These are phyloP conservation scores for Picus viridis DNA, from an alignment of 2,797 vertebrate genomes.

Conservation along the genomic window DNA sequence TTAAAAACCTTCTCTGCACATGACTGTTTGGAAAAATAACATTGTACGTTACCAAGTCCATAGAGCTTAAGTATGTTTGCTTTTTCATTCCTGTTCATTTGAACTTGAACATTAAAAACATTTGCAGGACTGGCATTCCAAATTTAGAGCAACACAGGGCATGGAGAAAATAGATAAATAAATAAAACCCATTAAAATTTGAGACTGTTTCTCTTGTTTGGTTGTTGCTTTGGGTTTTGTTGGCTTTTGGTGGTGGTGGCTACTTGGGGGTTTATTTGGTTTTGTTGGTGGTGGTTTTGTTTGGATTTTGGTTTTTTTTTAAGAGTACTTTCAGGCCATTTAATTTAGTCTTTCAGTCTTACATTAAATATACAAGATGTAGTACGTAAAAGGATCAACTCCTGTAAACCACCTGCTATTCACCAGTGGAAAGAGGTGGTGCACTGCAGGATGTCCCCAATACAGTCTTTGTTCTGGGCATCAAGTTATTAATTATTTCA, in stretches of 20 bases:
- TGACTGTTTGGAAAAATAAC: not conserved
- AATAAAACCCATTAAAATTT: not conserved
- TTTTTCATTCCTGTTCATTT: not conserved
- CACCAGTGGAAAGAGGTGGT: not conserved
- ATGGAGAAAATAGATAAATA: too few relatives aligned
- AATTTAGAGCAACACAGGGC: not conserved
- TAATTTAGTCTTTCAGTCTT: not conserved
- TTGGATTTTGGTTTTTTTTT: not conserved
- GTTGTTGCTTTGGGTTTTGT: too few relatives aligned
- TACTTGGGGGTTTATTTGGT: too few relatives aligned
- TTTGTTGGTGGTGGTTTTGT: too few relatives aligned
- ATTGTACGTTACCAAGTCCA: fast-evolving
- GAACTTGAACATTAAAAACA: not conserved
- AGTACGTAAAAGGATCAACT: not conserved
- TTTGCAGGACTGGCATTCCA: not conserved
- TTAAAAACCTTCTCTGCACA: not conserved
- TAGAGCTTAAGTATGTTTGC: not conserved
- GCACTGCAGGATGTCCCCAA: not conserved
- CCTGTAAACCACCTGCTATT: not conserved
- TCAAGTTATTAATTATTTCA: not conserved
- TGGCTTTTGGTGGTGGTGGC: too few relatives aligned
- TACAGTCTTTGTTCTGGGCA: not conserved
- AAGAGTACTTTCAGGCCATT: not conserved
- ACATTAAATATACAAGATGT: not conserved
- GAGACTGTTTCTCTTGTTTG: too few relatives aligned